Conservation (phyloP, 2,113 vertebrate species). For the Lepidothrix coronata region DNA sequence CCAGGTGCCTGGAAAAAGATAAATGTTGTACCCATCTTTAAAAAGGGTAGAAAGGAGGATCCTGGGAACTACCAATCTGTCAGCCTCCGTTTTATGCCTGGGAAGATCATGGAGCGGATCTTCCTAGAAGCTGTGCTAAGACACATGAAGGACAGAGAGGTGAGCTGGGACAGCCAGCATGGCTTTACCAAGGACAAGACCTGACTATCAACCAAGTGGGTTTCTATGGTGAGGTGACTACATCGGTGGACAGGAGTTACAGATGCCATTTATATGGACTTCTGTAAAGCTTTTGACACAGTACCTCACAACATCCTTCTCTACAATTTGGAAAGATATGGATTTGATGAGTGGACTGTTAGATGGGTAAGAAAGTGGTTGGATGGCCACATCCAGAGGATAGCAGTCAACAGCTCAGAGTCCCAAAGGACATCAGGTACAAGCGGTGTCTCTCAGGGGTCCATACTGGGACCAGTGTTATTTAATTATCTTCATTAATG, state of each 20-base stretch:
- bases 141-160: fast-evolving
- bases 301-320: background rate
- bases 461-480: background rate
- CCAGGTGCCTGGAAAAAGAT: background rate
- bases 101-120: background rate
- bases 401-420: background rate
- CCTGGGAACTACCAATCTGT: background rate
- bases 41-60: background rate
- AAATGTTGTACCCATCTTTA: background rate
- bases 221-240: background rate
- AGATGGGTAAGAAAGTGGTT: background rate
- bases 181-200: background rate
- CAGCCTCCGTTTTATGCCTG: background rate
- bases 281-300: background rate
- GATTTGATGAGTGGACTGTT: background rate
- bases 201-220: fast-evolving
- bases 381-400: background rate
- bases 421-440: background rate
- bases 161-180: background rate
- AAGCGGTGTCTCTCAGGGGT: background rate
- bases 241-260: too few relatives aligned
- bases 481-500: background rate
- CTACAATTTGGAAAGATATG: background rate
- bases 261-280: fast-evolving
- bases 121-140: background rate